Base-by-base conservation (phyloP, 1,140 invertebrate genomes). In the Lanistes nyassanus region DNA sequence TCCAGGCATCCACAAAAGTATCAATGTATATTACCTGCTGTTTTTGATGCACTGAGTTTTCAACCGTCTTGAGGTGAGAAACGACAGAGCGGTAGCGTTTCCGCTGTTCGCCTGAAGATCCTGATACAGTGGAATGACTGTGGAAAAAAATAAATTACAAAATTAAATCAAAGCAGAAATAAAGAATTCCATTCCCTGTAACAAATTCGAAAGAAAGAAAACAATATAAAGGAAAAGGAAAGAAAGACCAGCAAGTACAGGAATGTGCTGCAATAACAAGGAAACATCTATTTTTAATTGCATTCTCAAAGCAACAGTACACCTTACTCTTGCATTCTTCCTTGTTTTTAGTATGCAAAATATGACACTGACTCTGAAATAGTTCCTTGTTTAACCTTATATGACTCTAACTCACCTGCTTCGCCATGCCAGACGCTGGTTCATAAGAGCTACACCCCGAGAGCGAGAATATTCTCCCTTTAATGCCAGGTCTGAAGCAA, bases 341-440 rank as follows among this genome's bases (percentile, higher is more conserved):
- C n/a, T n/a, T n/a, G n/a, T n/a, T n/a, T n/a, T n/a, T n/a, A n/a
- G n/a, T n/a, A n/a, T n/a, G n/a, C n/a, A n/a, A n/a, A n/a, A n/a
- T n/a, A n/a, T n/a, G n/a, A n/a, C n/a, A n/a, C n/a, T n/a, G n/a
- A n/a, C n/a, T n/a, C n/a, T n/a, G n/a, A n/a, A n/a, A n/a, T n/a
- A n/a, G n/a, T n/a, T n/a, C 3, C 36, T 13, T 67, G 7, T 42
- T n/a, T 4, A 31, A 67, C 21, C 34, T 36, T 39, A 42, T 53
- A 65, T 47, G 21, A 56, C 47, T 56, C 39, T 42, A 21, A 81
- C 77, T 75, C 74, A 85, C 85, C 74, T 81, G 66, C 79, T 74
- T 70, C 85, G 79, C 79, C 80, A 84, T 31, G 80, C 77, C 34
- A 86, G 77, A n/a, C 85, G 58, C 65, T 86, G 85, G 58, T 85